These are phyloP conservation scores for Drosophila ochracea DNA, from an alignment of 2,888 invertebrate species.

Conservation along the genomic window DNA sequence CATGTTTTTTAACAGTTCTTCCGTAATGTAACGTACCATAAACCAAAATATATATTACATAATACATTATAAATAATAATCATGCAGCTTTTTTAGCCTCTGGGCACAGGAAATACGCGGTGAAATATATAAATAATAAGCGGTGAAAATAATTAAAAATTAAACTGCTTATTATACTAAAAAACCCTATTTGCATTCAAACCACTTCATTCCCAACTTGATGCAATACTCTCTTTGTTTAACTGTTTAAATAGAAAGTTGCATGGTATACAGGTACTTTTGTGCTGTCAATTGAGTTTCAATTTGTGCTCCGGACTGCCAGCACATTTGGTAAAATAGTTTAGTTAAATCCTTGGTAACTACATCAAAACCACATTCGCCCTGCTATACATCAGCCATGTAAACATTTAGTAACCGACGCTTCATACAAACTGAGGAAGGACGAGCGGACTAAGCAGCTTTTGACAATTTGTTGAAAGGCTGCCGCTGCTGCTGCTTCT, in stretches of 20 bases:
- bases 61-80: not conserved
- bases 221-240: not conserved
- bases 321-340: conserved; percentile 45
- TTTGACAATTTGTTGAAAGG: conserved; percentile 77
- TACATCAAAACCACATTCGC: conserved; percentile 36
- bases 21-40: not conserved
- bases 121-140: not conserved
- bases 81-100: not conserved
- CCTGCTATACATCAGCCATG: conserved; percentile 28
- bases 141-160: not conserved
- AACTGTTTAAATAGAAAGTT: not conserved
- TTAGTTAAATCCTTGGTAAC: conserved; percentile 48
- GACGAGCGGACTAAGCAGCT: conserved; percentile 55
- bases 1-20: not conserved
- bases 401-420: conserved; percentile 50
- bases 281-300: conserved; percentile 39
- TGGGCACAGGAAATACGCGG: not conserved
- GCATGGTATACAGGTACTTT: conserved; percentile 1
- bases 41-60: not conserved
- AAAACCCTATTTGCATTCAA: not conserved
- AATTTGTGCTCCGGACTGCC: conserved; percentile 30
- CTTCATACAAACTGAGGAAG: conserved; percentile 29
- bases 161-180: not conserved
- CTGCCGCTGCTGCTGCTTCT: conserved; percentile 22
- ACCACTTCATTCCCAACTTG: not conserved